Evolutionary conservation across 2,797 vertebrate species (phyloP), one percentile per base, ranked within the genome.

Genomic region (Lindbergichthys nudifrons): DNA sequence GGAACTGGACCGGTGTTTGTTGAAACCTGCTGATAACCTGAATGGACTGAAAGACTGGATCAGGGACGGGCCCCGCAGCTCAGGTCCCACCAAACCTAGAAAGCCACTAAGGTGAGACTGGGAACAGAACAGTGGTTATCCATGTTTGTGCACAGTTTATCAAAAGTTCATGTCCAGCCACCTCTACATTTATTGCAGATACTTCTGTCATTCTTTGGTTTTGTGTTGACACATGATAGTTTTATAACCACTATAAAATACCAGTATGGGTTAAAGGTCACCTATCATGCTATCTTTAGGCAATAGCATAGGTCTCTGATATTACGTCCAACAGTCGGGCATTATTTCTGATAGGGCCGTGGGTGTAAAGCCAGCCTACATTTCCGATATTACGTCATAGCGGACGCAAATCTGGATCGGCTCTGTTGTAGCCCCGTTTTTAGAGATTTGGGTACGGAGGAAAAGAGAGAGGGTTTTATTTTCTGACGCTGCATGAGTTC

Each of bases 1-100:
- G 0, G 95, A 93, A 42, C 85, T 99, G 54, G 97, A 98, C 79
- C 90, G 47, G 21, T 95, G 93, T 86, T 92, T 99, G 41, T 70
- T 42, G 0, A 82, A 92, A 15, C 97, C 97, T 46, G 79, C 59
- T 0, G 50, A 75, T 0, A 78, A 91, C 1, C 3, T 18, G 0
- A 91, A 94, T 18, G 95, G 95, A 88, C 52, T 99, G 61, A 91
- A 91, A 62, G 96, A 97, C 2, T 95, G 98, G 51, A 96, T 94
- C 13, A 53, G 85, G 7, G 92, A 93, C 5, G 93, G 80, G 74
- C 95, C 96, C 1, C 94, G 95, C 10, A 85, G 58, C 32, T 96
- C 96, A 0, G 96, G 96, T 14, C 94, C 95, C 21, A 98, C 97
- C 2, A 85, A 81, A 75, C 88, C 85, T 64, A 53, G 65, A 79